These are phyloP conservation scores for Corythaeola cristata DNA, from an alignment of 2,113 vertebrate genomes.

Conservation along the genomic window DNA sequence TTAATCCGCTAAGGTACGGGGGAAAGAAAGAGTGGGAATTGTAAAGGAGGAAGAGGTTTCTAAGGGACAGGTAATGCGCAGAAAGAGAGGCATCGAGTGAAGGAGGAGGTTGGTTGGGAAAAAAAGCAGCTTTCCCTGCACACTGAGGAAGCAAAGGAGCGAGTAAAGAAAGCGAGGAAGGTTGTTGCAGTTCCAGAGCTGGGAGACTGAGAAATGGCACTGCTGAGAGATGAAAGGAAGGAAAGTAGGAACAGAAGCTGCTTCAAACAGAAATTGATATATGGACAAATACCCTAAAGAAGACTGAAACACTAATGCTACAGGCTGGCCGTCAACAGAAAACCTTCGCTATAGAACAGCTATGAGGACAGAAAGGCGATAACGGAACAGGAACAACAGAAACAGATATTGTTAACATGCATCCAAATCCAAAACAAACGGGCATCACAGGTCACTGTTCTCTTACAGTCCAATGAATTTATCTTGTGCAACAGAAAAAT, in stretches of 20 bases:
- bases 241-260: conserved; percentile 73
- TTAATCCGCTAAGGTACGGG: conserved; percentile 78
- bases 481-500: background rate
- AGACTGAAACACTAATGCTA: conserved; percentile 72
- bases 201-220: conserved; percentile 74
- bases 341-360: conserved; percentile 60
- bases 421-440: conserved; percentile 44
- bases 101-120: conserved; percentile 41
- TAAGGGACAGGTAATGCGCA: conserved; percentile 52
- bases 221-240: conserved; percentile 66
- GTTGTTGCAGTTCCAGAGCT: conserved; percentile 51
- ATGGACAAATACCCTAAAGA: conserved; percentile 70
- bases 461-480: background rate
- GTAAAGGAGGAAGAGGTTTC: conserved; percentile 64
- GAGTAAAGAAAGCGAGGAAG: conserved; percentile 71
- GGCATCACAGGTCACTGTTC: conserved; percentile 45
- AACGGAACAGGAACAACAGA: conserved; percentile 57
- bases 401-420: conserved; percentile 79
- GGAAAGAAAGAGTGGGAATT: conserved; percentile 79
- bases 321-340: conserved; percentile 59
- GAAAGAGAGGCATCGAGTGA: conserved; percentile 39
- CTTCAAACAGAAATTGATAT: conserved; percentile 70
- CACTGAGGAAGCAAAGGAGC: conserved; percentile 75
- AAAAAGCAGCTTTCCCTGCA: conserved; percentile 69
- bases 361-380: conserved; percentile 56